Conservation (phyloP, 1,140 invertebrate genomes). For the Ips nitidus region DNA sequence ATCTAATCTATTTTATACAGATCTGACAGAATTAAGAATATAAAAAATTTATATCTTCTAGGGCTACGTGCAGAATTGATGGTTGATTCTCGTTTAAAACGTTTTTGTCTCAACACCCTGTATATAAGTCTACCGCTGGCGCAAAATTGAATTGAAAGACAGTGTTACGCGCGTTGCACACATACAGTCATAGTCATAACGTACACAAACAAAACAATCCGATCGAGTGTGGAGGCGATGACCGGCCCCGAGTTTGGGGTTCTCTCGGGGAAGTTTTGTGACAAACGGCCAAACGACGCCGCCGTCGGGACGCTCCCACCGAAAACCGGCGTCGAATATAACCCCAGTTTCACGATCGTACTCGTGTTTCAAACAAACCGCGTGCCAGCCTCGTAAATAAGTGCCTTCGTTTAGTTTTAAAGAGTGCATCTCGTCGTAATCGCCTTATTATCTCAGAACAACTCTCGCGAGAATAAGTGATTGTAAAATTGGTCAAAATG, state of each 20-base stretch:
- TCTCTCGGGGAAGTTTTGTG: slow-evolving; percentile 35
- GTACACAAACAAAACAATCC: slow-evolving; percentile 28
- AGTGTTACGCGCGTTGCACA: background rate
- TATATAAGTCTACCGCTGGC: slow-evolving; percentile 8
- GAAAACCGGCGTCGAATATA: slow-evolving; percentile 4
- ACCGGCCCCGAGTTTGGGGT: slow-evolving; percentile 19
- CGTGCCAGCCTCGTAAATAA: background rate
- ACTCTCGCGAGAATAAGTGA: no score
- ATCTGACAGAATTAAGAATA: no score
- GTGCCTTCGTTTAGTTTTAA: slow-evolving; percentile 8
- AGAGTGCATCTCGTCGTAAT: background rate
- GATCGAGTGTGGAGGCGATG: slow-evolving; percentile 25
- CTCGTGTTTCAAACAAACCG: slow-evolving; percentile 4
- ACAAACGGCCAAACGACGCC: slow-evolving; percentile 25
- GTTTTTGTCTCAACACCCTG: no score
- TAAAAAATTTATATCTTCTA: no score
- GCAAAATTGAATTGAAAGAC: background rate
- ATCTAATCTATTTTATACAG: no score
- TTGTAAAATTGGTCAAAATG: no score
- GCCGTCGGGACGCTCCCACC: slow-evolving; percentile 28
- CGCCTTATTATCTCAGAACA: no score
- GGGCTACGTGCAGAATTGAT: no score
- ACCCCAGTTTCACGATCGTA: slow-evolving; percentile 1
- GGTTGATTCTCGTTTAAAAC: no score
- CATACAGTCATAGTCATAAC: slow-evolving; percentile 14